Base-by-base conservation (phyloP, 2,888 invertebrate genomes). In the Villa cingulata region DNA sequence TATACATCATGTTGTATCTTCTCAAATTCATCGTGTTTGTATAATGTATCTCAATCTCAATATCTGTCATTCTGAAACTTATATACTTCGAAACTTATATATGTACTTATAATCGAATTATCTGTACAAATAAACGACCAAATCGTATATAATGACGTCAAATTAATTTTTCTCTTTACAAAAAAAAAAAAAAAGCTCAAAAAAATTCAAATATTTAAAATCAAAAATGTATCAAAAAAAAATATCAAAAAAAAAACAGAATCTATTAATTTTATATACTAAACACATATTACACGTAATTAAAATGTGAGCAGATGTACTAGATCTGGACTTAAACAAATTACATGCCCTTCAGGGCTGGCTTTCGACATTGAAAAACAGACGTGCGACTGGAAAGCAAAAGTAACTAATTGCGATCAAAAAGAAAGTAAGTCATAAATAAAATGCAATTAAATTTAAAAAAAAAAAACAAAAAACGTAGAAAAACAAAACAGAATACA, bases 321-420 rank as follows among this genome's bases (percentile, higher is more conserved):
- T 78, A 86, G 83, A 77, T 86, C 88, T 77, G 88, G 88, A 79
- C 83, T 89, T 78, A 88, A 87, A 85, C 86, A 87, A 81, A 88
- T 92, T 78, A 87, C 88, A 76, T 92, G 92, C 77, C 91, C 92
- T 72, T 87, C 88, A 72, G 91, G 91, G 77, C 80, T 92, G 81
- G 84, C 90, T 77, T 92, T 92, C 81, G 92, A 92, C 81, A 83
- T 92, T 78, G 86, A 88, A 78, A 91, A 90, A 80, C 92, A 92
- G 80, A 92, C 91, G 72, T 92, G 92, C 78, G 90, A 92, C 81
- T 92, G 92, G 92, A 91, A 90, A 81, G 89, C 88, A 78, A 89
- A 91, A 83, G 92, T 92, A 78, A 82, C 77, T 78, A 91, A 86
- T 83, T 92, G 91, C 83, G 86, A 89, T 79, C 85, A 83, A 77